Evolutionary conservation across 2,113 vertebrate genomes (phyloP).

Genomic region (Plestiodon gilberti): DNA sequence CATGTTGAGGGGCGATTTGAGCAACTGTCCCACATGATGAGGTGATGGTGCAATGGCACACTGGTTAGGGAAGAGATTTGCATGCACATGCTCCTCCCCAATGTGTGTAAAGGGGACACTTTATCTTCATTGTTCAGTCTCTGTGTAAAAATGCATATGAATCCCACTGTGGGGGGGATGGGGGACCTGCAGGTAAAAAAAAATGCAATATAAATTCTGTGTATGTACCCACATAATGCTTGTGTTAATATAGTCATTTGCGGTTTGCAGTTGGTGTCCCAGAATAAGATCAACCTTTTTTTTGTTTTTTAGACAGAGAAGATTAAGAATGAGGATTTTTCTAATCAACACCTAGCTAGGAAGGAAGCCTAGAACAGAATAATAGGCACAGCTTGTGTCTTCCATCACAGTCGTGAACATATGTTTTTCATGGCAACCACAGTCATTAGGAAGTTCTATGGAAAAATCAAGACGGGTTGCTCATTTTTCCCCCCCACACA

Average conservation of each 20-base stretch:
- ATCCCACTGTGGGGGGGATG: too few species aligned
- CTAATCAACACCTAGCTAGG: background rate
- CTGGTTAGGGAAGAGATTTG: too few species aligned
- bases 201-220: too few species aligned
- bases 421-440: background rate
- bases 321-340: background rate
- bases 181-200: too few species aligned
- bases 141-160: too few species aligned
- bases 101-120: too few species aligned
- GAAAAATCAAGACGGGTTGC: constrained; percentile 24
- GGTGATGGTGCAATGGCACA: too few species aligned
- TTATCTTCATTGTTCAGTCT: too few species aligned
- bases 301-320: background rate
- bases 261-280: background rate
- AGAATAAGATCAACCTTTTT: background rate
- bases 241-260: background rate
- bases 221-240: background rate
- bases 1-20: too few species aligned
- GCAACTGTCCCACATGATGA: too few species aligned
- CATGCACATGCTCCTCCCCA: too few species aligned
- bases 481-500: background rate
- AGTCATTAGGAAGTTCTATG: background rate
- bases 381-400: background rate
- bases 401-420: background rate
- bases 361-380: background rate